phyloP scores from a whole-genome alignment of 2,888 invertebrate genomes.

The Sclerodermus sp. region DNA sequence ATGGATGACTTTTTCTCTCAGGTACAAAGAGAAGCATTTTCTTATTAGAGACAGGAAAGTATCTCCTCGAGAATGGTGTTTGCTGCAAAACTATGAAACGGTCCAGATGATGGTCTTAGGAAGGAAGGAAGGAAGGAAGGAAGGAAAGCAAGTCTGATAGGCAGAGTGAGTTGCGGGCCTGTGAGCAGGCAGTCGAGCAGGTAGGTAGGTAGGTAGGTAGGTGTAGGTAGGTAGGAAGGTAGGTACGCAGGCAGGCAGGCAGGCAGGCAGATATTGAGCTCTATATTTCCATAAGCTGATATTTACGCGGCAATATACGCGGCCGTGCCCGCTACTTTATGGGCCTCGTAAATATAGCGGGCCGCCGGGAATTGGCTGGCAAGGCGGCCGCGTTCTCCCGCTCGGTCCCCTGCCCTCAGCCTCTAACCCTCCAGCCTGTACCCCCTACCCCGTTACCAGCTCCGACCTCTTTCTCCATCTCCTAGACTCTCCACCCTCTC shows the following conservation, averaged over 20 bases:
- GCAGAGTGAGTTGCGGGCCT: slow-evolving; percentile 5
- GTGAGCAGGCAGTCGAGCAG: slow-evolving; percentile 14
- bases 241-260: slow-evolving; percentile 29
- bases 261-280: slow-evolving; percentile 61
- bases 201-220: slow-evolving; percentile 24
- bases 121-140: slow-evolving; percentile 30
- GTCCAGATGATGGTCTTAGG: slow-evolving; percentile 6
- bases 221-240: slow-evolving; percentile 22
- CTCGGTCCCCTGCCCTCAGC: slow-evolving; percentile 13
- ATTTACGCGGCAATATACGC: slow-evolving; percentile 62
- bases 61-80: not conserved
- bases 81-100: not conserved
- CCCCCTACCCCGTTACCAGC: not conserved
- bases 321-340: slow-evolving; percentile 56
- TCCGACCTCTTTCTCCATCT: slow-evolving; percentile 5
- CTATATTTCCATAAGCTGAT: slow-evolving; percentile 64
- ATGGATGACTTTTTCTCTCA: too few species aligned
- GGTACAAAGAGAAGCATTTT: too few species aligned
- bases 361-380: slow-evolving; percentile 56
- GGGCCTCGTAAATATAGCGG: slow-evolving; percentile 57
- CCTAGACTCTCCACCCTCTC: not conserved
- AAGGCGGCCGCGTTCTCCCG: slow-evolving; percentile 47
- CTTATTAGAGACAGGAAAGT: too few species aligned
- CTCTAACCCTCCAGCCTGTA: not conserved
- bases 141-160: slow-evolving; percentile 21